A percentile compares a stretch with the other conserved stretches of the same genome.
Evolutionary conservation across 2,888 invertebrate genomes (phyloP).

Genomic region (Formica aserva): DNA sequence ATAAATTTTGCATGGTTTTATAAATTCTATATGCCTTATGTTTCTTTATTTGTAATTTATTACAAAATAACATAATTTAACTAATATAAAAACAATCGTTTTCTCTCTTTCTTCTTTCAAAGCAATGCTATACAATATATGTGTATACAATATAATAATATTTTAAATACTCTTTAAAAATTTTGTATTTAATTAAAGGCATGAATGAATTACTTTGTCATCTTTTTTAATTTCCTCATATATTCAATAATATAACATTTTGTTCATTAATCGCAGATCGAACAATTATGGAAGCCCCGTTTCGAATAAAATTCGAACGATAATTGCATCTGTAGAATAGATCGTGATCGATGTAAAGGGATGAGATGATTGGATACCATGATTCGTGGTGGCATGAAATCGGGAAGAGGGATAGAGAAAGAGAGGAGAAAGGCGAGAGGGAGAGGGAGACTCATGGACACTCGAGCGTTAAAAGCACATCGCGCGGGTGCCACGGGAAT

Average conservation of each 20-base stretch:
- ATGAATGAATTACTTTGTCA: neutral
- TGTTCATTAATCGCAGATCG: neutral
- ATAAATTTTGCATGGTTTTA: neutral
- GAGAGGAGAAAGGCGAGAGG: neutral
- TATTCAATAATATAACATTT: neutral
- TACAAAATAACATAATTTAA: neutral
- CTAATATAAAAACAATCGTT: neutral
- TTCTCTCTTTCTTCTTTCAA: neutral
- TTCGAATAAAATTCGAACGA: neutral
- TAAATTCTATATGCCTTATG: neutral
- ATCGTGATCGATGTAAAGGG: slow-evolving; percentile 8
- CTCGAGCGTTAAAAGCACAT: slow-evolving; percentile 75
- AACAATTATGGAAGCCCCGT: neutral
- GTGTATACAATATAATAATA: too few species aligned
- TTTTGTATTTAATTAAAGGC: neutral
- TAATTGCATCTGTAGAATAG: neutral
- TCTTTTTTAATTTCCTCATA: neutral
- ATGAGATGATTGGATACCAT: slow-evolving; percentile 54
- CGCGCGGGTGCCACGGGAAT: slow-evolving; percentile 64
- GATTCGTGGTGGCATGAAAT: slow-evolving; percentile 59
- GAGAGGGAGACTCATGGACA: slow-evolving; percentile 59
- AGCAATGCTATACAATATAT: neutral
- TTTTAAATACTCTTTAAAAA: neutral
- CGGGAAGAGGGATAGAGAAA: slow-evolving; percentile 55
- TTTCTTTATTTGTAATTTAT: neutral